Conservation (phyloP, 2,888 invertebrate genomes). For the Phania funesta region DNA sequence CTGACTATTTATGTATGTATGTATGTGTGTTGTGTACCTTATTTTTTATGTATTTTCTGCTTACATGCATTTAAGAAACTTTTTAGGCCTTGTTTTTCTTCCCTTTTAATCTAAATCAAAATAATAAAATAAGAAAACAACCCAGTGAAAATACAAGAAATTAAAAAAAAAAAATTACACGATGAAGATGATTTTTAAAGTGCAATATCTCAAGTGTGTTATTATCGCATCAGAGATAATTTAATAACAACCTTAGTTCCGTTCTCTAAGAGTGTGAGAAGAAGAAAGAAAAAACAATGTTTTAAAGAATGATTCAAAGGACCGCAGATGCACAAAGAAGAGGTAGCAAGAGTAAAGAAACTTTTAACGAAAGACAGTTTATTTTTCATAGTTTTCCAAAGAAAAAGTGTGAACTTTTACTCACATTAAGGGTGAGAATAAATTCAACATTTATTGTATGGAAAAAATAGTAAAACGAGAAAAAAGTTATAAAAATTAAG, state of each 20-base stretch:
- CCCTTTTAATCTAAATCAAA: conserved; percentile 17
- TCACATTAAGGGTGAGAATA: conserved; percentile 13
- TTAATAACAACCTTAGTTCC: conserved; percentile 73
- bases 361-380: conserved; percentile 27
- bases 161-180: conserved; percentile 30
- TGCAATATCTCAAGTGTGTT: conserved; percentile 73
- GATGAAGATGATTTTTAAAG: conserved; percentile 64
- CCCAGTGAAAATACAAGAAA: conserved; percentile 28
- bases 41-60: not conserved
- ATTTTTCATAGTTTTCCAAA: not conserved
- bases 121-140: not conserved
- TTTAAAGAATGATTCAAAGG: conserved; percentile 30
- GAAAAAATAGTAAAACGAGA: conserved; percentile 5
- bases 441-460: conserved; percentile 31
- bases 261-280: conserved; percentile 17
- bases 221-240: conserved; percentile 78
- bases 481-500: not conserved
- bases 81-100: conserved; percentile 35
- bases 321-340: not conserved
- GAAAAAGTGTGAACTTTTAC: conserved; percentile 19
- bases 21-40: too few relatives aligned
- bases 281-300: conserved; percentile 14
- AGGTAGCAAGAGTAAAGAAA: not conserved
- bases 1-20: not conserved
- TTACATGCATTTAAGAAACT: not conserved